Base-by-base conservation (phyloP, 2,113 vertebrate genomes). In the Leucopsar rothschildi region DNA sequence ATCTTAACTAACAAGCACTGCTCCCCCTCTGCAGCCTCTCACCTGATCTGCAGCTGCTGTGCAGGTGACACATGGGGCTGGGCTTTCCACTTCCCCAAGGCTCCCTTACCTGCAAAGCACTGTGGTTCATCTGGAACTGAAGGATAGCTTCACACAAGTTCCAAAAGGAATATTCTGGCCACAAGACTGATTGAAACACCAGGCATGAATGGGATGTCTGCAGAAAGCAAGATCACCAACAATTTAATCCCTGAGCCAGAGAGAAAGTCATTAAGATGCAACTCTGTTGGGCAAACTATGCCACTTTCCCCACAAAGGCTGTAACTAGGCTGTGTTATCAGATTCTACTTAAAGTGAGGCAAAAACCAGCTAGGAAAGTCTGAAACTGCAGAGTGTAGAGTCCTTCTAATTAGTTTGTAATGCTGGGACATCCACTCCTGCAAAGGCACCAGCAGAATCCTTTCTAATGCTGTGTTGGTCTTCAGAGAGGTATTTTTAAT, bases 161-260 rank as follows among this genome's bases (percentile, higher is more conserved):
- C 99, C 99, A 99, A 96, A 99, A 99, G 2, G 99, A 98, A 91
- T 99, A 99, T 86, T 99, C 99, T 44, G 99, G 99, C 99, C 99
- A 99, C 96, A 99, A 97, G 73, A 99, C 96, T 2, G 99, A 98
- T 53, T 99, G 99, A 93, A 99, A 99, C 95, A 99, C 99, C 73
- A 99, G 92, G 96, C 99, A 99, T 16, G 99, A 99, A 96, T 99
- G 98, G 75, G 99, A 99, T 2, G 99, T 99, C 99, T 99, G 97
- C 44, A 95, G 86, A 97, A 31, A 92, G 68, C 90, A 60, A 96
- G 75, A 92, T 50, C 81, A 69, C 56, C 72, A 94, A 35, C 24
- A 59, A 6, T 33, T 85, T 49, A 71, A 72, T 75, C 31, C 37
- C 0, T 33, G 21, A 44, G 52, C 1, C 6, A 72, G 37, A n/a